Conservation (phyloP, 1,140 invertebrate genomes). For the Drosophila insularis region DNA sequence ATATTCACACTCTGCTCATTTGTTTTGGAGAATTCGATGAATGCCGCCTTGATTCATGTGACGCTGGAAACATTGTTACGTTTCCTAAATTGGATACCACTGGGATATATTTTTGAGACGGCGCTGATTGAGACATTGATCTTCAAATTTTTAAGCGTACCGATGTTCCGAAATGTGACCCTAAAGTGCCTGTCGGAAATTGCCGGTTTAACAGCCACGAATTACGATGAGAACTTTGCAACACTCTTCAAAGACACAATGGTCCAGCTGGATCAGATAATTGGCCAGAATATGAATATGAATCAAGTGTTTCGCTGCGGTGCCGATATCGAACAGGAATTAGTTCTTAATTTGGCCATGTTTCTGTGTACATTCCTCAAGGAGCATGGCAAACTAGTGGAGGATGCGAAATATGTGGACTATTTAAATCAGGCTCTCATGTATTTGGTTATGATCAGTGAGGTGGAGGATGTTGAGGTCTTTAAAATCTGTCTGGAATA, state of each 20-base stretch:
- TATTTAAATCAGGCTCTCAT: conserved; percentile 92
- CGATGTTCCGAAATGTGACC: conserved; percentile 99
- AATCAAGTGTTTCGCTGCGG: conserved; percentile 96
- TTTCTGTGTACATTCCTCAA: conserved; percentile 98
- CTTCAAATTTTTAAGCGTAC: conserved; percentile 98
- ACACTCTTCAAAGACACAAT: conserved; percentile 95
- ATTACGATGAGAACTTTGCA: conserved; percentile 96
- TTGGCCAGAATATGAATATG: conserved; percentile 95
- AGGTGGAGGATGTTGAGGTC: conserved; percentile 99
- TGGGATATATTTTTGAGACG: conserved; percentile 99
- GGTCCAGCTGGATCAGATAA: conserved; percentile 95
- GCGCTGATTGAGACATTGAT: conserved; percentile 97
- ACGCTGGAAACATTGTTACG: conserved; percentile 97
- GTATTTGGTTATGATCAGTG: conserved; percentile 98
- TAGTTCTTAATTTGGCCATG: conserved; percentile 99
- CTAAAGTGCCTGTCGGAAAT: conserved; percentile 99
- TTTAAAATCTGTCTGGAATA: conserved; percentile 99
- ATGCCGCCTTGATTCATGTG: conserved; percentile 95
- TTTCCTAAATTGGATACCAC: conserved; percentile 99
- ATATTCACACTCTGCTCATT: conserved; percentile 99
- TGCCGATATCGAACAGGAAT: conserved; percentile 98
- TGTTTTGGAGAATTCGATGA: conserved; percentile 98
- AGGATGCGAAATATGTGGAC: conserved; percentile 89
- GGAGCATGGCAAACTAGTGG: conserved; percentile 95
- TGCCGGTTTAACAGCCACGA: conserved; percentile 92